Evolutionary conservation across 2,797 vertebrate genomes (phyloP), one percentile per base, ranked within the genome.

Genomic region (Sciaenops ocellatus): DNA sequence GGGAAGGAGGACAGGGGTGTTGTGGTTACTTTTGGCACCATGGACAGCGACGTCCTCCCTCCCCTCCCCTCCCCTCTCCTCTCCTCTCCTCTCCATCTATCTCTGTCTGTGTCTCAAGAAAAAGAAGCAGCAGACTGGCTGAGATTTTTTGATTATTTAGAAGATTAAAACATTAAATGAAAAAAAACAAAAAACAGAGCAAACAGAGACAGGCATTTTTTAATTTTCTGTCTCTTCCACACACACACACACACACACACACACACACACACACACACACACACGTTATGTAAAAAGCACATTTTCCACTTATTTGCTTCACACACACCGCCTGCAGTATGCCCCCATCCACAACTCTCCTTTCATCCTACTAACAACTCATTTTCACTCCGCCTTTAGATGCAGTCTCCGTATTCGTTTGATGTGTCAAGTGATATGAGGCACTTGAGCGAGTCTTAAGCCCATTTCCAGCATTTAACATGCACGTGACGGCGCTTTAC

Each of bases 11-110:
- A 75, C 20, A 38, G 13, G 30, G 54, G 10, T 46, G 78, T 78
- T 57, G 56, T 46, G 56, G 56, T 24, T 42, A 13, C 59, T 67
- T 85, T 87, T 85, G 92, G 90, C 57, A 89, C 90, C 91, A 47
- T 20, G 87, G 90, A 90, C 85, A 91, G 90, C 68, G 48, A 26
- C 52, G 8, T 3, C 0, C 34, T 8, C 7, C 73, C 42, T 6
- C 17, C 52, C 22, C 42, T 47, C 22, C 11, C 6, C 4, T 12
- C n/a, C 1, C 6, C 30, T 57, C 28, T 1, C 4, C 6, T 52
- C 16, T n/a, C n/a, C n/a, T n/a, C n/a, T n/a, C 4, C 6, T 12
- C n/a, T 1, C n/a, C 30, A 38, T 38, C 34, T 8, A 9, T 38
- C 34, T 9, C 34, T 38, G 34, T 8, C 34, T 34, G 30, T 34